Evolutionary conservation across 2,113 vertebrate genomes (phyloP).

Genomic region (Lophochroa leadbeateri): DNA sequence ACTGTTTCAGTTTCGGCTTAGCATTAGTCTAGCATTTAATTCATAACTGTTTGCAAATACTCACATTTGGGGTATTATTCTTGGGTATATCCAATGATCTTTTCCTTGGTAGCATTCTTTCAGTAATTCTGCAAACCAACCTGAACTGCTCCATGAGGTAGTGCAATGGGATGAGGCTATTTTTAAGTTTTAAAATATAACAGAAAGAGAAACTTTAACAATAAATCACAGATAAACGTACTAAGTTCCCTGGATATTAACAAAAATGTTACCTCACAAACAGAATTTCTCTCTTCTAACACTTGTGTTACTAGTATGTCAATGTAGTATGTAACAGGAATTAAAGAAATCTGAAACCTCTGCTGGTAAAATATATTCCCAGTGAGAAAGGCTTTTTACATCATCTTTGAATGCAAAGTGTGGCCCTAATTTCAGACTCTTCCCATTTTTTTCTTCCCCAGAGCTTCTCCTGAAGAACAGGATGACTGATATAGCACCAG

Average conservation of each 20-base stretch:
- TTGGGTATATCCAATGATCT: background rate
- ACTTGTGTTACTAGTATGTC: background rate
- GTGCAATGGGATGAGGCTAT: background rate
- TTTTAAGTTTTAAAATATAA: background rate
- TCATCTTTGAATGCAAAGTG: background rate
- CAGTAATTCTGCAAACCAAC: background rate
- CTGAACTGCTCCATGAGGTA: background rate
- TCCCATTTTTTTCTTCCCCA: background rate
- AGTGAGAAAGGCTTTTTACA: background rate
- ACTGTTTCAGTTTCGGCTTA: background rate
- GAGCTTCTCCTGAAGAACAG: background rate
- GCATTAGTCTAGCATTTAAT: background rate
- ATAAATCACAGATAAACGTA: background rate
- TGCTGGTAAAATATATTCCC: background rate
- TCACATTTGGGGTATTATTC: background rate
- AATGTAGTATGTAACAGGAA: background rate
- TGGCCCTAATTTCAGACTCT: background rate
- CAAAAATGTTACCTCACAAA: background rate
- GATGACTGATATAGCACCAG: accelerated
- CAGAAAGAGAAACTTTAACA: background rate
- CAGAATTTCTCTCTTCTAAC: background rate
- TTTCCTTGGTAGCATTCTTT: background rate
- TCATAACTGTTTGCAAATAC: background rate
- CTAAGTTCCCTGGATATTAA: background rate
- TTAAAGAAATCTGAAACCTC: background rate